Percentiles rank a stretch among this genome's conserved stretches.
These are phyloP conservation scores for Chorisops tibialis DNA, from an alignment of 2,888 invertebrate species.

Conservation along the genomic window DNA sequence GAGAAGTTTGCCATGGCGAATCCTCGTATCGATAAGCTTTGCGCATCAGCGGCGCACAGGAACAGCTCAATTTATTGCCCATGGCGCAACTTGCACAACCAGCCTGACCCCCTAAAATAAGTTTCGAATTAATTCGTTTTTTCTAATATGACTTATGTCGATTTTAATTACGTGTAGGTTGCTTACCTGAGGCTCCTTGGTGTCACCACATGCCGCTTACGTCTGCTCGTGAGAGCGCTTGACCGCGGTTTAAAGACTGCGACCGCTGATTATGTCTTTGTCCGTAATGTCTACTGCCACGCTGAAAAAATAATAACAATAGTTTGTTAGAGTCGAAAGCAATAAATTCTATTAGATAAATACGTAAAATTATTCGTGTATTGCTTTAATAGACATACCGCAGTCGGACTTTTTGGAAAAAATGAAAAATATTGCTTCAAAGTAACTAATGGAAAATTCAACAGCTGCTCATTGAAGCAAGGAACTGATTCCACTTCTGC, in stretches of 20 bases:
- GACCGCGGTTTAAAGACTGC: slow-evolving; percentile 73
- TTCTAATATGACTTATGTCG: background rate
- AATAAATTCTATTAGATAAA: no score
- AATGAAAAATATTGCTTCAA: no score
- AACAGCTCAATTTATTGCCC: slow-evolving; percentile 97
- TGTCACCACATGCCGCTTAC: slow-evolving; percentile 73
- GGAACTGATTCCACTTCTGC: no score
- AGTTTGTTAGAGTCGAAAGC: no score
- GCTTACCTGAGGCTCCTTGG: slow-evolving; percentile 67
- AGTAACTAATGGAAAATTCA: no score
- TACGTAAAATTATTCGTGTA: no score
- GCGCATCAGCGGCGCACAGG: slow-evolving; percentile 93
- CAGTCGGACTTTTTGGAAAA: no score
- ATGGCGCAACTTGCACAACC: slow-evolving; percentile 64
- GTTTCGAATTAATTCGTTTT: background rate
- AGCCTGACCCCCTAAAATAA: slow-evolving; percentile 47
- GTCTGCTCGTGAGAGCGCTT: slow-evolving; percentile 65
- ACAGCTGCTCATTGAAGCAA: no score
- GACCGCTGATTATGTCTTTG: slow-evolving; percentile 68
- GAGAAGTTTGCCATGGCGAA: slow-evolving; percentile 90
- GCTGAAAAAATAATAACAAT: slow-evolving; percentile 51
- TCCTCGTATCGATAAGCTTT: slow-evolving; percentile 96
- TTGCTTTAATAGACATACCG: no score
- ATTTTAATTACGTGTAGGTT: background rate
- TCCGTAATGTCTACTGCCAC: slow-evolving; percentile 60